Base-by-base conservation (phyloP, 37 sponge, comb jelly and placozoan genomes). In the Halichondria panicea region DNA sequence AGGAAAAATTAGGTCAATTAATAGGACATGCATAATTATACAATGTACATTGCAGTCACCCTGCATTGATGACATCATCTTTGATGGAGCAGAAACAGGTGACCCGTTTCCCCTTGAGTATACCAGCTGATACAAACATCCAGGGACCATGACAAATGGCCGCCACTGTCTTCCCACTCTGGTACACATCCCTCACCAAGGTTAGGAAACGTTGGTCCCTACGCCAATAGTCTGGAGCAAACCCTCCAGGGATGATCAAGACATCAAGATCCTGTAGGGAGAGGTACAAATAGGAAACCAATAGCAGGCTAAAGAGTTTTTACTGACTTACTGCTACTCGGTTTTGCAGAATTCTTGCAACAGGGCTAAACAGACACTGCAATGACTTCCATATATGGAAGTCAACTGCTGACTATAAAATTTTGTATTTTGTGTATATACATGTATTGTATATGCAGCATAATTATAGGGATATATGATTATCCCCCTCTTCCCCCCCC, bases 1-100 rank as follows among this genome's bases (percentile, higher is more conserved):
- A 21, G 8, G 65, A 36, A 27, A 63, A 4, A 11, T 18, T 9
- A 60, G 19, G 11, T 60, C 62, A 21, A 60, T 21, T 24, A 60
- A 21, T 24, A 28, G 19, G 8, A 13, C 22, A n/a, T 27, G 28
- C 40, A 32, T 32, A 13, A 68, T 36, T 13, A 42, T 19, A 27
- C 45, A 38, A 68, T 33, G 11, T 12, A 21, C 12, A 72, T 19
- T 11, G 12, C 11, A 15, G 11, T 18, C 46, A 77, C 78, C 89
- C 89, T 43, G 89, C 89, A 70, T 88, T 88, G 40, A 55, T 82
- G 79, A 88, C 79, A 63, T 88, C 89, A 82, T 88, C 89, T 56
- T 88, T 88, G 43, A 88, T 88, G 35, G 89, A 88, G 28, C 32
- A n/a, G 75, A 88, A 83, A 38, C 89, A 88, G 32, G 89, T 88